phyloP scores from a whole-genome alignment of 2,888 invertebrate genomes.

The Gisinianus flammeolus region DNA sequence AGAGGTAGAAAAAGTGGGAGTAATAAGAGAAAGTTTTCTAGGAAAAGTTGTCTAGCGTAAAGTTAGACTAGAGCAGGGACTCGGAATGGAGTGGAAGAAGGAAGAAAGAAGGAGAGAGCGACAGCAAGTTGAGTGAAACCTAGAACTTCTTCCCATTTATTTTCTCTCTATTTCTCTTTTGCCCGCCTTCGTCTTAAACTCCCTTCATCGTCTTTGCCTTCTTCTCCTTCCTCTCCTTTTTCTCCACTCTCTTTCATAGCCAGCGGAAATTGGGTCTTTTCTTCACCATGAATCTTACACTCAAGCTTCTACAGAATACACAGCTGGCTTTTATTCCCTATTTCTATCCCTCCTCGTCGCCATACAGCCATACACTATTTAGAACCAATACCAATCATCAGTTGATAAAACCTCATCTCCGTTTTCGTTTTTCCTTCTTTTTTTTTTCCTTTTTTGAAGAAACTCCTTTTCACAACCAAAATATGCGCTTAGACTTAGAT shows the following conservation, averaged over 20 bases:
- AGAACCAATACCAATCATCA: conserved; percentile 1
- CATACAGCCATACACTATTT: background rate
- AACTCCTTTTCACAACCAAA: no score
- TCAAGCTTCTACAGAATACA: background rate
- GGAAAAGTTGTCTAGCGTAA: conserved; percentile 25
- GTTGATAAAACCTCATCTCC: conserved; percentile 28
- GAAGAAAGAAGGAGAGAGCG: background rate
- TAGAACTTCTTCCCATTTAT: conserved; percentile 13
- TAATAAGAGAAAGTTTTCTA: conserved; percentile 18
- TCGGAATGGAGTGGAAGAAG: background rate
- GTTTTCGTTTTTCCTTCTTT: background rate
- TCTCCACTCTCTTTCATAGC: conserved; percentile 17
- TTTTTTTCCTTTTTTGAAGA: background rate
- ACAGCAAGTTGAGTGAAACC: conserved; percentile 5
- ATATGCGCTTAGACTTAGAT: no score
- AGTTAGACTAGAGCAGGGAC: background rate
- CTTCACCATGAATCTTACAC: conserved; percentile 29
- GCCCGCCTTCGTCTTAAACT: background rate
- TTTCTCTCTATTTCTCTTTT: background rate
- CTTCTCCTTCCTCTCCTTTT: conserved; percentile 2
- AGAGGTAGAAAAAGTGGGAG: background rate
- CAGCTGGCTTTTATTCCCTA: background rate
- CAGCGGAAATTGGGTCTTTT: conserved; percentile 34
- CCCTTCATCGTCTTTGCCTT: conserved; percentile 15
- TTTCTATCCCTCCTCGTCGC: background rate